These are phyloP conservation scores for Acronicta aceris DNA, from an alignment of 2,888 invertebrate genomes.

Conservation along the genomic window DNA sequence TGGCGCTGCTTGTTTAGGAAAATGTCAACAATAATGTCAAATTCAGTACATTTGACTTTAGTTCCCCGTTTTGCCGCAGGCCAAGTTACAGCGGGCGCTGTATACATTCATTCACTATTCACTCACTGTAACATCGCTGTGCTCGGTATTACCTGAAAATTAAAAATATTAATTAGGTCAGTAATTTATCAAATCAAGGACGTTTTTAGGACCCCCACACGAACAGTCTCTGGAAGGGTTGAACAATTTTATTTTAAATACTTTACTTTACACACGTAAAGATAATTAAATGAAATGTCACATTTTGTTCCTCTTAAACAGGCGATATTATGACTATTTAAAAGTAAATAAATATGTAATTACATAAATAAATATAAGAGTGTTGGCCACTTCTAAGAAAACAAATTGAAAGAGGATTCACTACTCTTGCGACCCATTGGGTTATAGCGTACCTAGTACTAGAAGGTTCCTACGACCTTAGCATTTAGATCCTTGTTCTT, in stretches of 20 bases:
- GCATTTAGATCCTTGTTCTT: slow-evolving; percentile 22
- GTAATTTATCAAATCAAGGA: slow-evolving; percentile 28
- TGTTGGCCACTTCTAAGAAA: background rate
- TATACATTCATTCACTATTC: slow-evolving; percentile 6
- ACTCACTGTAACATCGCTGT: slow-evolving; percentile 16
- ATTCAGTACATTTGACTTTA: slow-evolving; percentile 12
- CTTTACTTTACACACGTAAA: slow-evolving; percentile 10
- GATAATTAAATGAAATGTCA: slow-evolving; percentile 12
- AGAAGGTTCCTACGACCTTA: slow-evolving; percentile 11
- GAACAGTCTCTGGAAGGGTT: slow-evolving; percentile 13
- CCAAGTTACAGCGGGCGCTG: slow-evolving; percentile 1
- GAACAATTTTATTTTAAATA: slow-evolving; percentile 20
- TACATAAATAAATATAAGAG: background rate
- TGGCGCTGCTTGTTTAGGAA: background rate
- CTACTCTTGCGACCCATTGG: background rate
- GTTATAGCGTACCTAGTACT: too few species aligned
- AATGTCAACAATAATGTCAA: slow-evolving; percentile 15
- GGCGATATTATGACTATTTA: too few species aligned
- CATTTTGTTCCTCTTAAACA: slow-evolving; percentile 5
- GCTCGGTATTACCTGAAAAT: slow-evolving; percentile 36
- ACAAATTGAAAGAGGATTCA: background rate
- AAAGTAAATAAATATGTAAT: too few species aligned
- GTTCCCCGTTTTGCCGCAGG: slow-evolving; percentile 12
- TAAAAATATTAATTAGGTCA: slow-evolving; percentile 30
- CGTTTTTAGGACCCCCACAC: slow-evolving; percentile 19